Conservation (phyloP, 2,113 vertebrate genomes). For the Phylloscopus whistleri region DNA sequence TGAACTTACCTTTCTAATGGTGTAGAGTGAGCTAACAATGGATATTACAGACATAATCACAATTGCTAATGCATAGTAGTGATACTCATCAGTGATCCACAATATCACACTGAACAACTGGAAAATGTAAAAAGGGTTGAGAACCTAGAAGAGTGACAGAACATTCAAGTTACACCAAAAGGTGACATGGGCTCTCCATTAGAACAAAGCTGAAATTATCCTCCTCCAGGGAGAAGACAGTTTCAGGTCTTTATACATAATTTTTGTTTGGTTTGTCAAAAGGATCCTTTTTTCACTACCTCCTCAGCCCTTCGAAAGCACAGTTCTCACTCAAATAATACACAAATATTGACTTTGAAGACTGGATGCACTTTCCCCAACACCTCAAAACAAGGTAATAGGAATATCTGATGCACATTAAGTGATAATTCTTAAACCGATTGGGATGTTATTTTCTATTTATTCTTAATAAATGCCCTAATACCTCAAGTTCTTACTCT, state of each 20-base stretch:
- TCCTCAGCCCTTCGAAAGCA: background rate
- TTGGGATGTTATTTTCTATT: background rate
- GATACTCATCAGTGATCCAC: conserved; percentile 93
- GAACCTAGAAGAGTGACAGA: conserved; percentile 80
- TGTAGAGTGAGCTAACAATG: conserved; percentile 94
- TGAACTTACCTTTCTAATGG: conserved; percentile 91
- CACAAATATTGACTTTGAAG: background rate
- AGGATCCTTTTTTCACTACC: background rate
- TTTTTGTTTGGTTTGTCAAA: background rate
- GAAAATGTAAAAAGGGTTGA: conserved; percentile 99
- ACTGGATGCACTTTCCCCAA: background rate
- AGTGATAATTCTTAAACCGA: background rate
- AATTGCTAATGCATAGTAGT: conserved; percentile 95
- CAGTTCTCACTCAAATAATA: background rate
- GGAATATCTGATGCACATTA: background rate
- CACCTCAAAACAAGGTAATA: background rate
- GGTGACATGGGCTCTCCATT: background rate
- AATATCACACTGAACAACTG: conserved; percentile 98
- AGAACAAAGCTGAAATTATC: background rate
- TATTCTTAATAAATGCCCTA: background rate
- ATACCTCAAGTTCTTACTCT: background rate
- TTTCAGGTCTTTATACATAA: background rate
- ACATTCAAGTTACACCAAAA: background rate
- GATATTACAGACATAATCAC: conserved; percentile 96
- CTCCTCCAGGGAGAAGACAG: background rate